Percentiles rank a stretch among this genome's conserved stretches.
Conservation (phyloP, 2,888 invertebrate genomes). For the Phasia obesa region DNA sequence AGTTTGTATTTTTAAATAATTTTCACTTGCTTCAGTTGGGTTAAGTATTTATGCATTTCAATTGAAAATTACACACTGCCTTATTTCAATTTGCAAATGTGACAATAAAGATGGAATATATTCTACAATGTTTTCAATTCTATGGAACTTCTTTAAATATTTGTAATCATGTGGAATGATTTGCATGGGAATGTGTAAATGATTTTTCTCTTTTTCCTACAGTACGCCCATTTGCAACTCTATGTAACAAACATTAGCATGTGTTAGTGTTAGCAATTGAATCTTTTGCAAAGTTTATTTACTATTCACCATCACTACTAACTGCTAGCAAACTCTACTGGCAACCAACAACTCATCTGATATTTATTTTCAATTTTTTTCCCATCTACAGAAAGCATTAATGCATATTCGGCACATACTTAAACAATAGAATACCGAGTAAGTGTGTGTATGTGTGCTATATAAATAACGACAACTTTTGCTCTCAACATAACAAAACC, state of each 20-base stretch:
- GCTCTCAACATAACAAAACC: conserved; percentile 21
- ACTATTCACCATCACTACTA: too few relatives aligned
- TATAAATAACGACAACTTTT: conserved; percentile 14
- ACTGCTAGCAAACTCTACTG: conserved; percentile 21
- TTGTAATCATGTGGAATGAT: not conserved
- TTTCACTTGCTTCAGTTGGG: not conserved
- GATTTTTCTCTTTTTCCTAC: not conserved
- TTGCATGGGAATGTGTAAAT: not conserved
- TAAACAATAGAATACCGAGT: conserved; percentile 26
- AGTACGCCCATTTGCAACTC: not conserved
- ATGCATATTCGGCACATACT: conserved; percentile 22
- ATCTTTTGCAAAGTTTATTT: too few relatives aligned
- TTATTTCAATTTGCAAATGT: conserved; percentile 63
- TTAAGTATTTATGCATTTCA: conserved; percentile 65
- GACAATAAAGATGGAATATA: conserved; percentile 59
- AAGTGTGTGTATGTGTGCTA: not conserved
- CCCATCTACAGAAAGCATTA: not conserved
- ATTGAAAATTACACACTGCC: conserved; percentile 47
- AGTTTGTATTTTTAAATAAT: too few relatives aligned
- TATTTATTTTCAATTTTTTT: conserved; percentile 37
- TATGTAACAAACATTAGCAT: not conserved
- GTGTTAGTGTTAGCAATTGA: conserved; percentile 46
- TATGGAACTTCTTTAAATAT: conserved; percentile 42
- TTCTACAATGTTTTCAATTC: too few relatives aligned
- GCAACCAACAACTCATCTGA: conserved; percentile 25